These are phyloP conservation scores for Papilio gigon DNA, from an alignment of 2,888 invertebrate genomes.

Conservation along the genomic window DNA sequence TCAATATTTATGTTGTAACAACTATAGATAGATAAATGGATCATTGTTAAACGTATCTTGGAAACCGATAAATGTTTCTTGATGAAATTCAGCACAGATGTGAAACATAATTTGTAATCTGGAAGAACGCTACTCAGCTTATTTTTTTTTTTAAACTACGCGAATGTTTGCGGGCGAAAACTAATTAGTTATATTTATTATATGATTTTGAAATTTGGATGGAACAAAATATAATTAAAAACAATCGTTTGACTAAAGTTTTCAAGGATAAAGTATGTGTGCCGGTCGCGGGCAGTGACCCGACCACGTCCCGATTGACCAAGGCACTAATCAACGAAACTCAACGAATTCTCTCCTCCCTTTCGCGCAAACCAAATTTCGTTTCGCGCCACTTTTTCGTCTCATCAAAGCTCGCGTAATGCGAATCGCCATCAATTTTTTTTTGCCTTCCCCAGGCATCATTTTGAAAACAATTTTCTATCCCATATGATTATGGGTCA, in stretches of 20 bases:
- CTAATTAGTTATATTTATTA: no score
- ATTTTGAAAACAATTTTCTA: constrained; percentile 80
- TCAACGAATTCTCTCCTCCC: constrained; percentile 55
- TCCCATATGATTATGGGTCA: constrained; percentile 79
- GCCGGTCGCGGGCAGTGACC: constrained; percentile 38
- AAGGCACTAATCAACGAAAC: constrained; percentile 70
- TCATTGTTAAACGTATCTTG: no score
- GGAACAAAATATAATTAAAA: constrained; percentile 6
- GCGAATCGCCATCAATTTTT: constrained; percentile 72
- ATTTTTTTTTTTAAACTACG: no score
- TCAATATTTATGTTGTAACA: no score
- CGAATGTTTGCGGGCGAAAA: no score
- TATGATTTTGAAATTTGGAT: no score
- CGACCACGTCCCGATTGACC: constrained; percentile 43
- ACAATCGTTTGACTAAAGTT: neutral
- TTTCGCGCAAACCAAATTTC: constrained; percentile 59
- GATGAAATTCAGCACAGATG: no score
- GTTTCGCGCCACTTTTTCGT: constrained; percentile 68
- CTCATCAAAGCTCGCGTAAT: constrained; percentile 68
- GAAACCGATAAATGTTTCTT: no score
- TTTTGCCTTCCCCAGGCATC: constrained; percentile 57
- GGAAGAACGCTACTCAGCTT: no score
- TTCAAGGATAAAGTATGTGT: constrained; percentile 40
- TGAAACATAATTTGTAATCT: no score
- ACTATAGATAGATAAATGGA: no score